Conservation (phyloP, 2,113 vertebrate genomes). For the Rhinogobius similis region DNA sequence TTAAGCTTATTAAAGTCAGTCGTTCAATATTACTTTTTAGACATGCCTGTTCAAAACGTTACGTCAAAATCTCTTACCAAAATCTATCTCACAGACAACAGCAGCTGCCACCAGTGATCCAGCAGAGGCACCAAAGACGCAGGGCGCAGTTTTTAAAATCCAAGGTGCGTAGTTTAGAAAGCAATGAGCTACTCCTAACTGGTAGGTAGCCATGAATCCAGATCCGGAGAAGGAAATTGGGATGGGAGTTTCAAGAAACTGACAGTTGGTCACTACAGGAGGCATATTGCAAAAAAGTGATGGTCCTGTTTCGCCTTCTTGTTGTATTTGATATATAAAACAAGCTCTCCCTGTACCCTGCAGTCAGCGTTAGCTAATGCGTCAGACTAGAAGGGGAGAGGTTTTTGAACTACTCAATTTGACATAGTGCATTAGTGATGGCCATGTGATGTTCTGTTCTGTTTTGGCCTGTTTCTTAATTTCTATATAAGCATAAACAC, state of each 20-base stretch:
- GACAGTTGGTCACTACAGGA: slow-evolving; percentile 26
- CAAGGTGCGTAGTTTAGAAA: slow-evolving; percentile 74
- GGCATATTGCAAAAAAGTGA: slow-evolving; percentile 42
- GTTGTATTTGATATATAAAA: background rate
- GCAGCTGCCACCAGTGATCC: slow-evolving; percentile 83
- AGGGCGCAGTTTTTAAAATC: slow-evolving; percentile 70
- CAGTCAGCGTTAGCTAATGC: background rate
- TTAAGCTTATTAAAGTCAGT: too few relatives aligned
- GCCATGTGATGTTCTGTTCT: slow-evolving; percentile 39
- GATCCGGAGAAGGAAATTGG: slow-evolving; percentile 84
- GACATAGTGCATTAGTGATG: slow-evolving; percentile 50
- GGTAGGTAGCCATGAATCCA: slow-evolving; percentile 83
- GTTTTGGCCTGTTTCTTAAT: background rate
- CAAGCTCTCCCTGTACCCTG: background rate
- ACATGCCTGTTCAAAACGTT: background rate
- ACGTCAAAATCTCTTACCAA: slow-evolving; percentile 67
- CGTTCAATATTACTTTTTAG: too few relatives aligned
- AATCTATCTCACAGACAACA: slow-evolving; percentile 74
- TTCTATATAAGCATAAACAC: background rate
- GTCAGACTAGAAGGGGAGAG: background rate
- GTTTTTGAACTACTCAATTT: slow-evolving; percentile 50
- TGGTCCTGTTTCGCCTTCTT: background rate
- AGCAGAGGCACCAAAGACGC: slow-evolving; percentile 80
- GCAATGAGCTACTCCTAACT: slow-evolving; percentile 81
- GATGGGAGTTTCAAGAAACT: slow-evolving; percentile 32